A percentile compares a stretch with the other conserved stretches of the same genome.
These are phyloP conservation scores for Microcebus jonahi DNA, from an alignment of 2,113 vertebrate species.

Conservation along the genomic window DNA sequence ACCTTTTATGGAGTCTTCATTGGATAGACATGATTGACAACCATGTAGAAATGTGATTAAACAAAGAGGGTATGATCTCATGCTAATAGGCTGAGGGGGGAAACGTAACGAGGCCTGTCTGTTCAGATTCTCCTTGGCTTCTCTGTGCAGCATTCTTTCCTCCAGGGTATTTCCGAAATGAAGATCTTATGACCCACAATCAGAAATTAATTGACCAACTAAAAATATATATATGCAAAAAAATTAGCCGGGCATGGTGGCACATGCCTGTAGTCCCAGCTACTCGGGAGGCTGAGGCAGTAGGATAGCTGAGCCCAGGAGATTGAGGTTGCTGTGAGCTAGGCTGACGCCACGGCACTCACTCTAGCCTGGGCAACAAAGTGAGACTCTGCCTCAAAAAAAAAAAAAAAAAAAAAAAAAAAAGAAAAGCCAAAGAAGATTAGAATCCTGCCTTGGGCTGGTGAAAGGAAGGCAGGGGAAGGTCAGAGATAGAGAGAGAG, in stretches of 20 bases:
- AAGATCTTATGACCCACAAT: neutral
- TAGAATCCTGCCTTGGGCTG: neutral
- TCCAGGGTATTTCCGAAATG: neutral
- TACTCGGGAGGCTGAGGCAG: no score
- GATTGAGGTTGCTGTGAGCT: no score
- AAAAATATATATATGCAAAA: no score
- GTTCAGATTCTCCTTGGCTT: neutral
- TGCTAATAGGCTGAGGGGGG: neutral
- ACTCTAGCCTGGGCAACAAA: no score
- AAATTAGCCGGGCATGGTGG: no score
- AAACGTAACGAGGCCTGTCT: neutral
- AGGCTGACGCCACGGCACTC: no score
- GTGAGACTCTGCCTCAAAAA: no score
- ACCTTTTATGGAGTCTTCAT: neutral
- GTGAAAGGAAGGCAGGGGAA: neutral
- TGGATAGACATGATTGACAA: neutral
- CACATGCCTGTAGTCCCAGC: no score
- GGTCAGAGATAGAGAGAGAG: neutral
- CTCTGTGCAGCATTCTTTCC: neutral
- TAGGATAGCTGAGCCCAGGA: no score
- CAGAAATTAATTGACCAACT: no score
- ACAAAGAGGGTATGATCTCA: neutral
- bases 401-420: no score
- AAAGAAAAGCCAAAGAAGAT: neutral
- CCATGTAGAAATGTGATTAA: neutral